Conservation (phyloP, 2,113 vertebrate genomes). For the Etia nguti region DNA sequence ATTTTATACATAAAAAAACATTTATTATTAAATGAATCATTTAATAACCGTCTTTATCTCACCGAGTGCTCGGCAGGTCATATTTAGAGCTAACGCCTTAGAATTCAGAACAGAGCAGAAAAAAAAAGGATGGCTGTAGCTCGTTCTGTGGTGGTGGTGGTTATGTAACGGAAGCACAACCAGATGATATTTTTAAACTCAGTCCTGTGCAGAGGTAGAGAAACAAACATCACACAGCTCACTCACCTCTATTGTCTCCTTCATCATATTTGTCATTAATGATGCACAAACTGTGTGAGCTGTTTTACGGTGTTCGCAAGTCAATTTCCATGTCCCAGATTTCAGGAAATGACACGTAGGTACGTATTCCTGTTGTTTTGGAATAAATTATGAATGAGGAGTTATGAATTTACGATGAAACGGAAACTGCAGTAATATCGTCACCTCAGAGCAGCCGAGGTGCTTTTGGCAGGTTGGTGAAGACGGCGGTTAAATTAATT, state of each 20-base stretch:
- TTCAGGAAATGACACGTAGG: slow-evolving; percentile 5
- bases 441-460: not conserved
- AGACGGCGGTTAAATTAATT: not conserved
- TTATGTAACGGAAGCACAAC: slow-evolving; percentile 10
- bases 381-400: slow-evolving; percentile 22
- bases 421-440: not conserved
- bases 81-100: not conserved
- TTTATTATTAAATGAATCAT: not conserved
- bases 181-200: slow-evolving; percentile 21
- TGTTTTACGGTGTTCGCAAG: not conserved
- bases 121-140: not conserved
- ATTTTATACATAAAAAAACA: not conserved
- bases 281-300: not conserved
- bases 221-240: slow-evolving; percentile 8
- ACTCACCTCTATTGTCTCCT: not conserved
- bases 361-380: slow-evolving; percentile 9
- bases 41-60: not conserved
- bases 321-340: slow-evolving; percentile 18
- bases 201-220: not conserved
- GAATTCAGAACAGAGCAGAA: not conserved
- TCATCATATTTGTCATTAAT: slow-evolving; percentile 1
- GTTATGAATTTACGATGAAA: slow-evolving; percentile 22
- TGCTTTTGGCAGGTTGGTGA: not conserved
- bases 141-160: not conserved
- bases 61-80: not conserved